These are phyloP conservation scores for Phrynocephalus forsythii DNA, from an alignment of 2,797 vertebrate species.

Conservation along the genomic window DNA sequence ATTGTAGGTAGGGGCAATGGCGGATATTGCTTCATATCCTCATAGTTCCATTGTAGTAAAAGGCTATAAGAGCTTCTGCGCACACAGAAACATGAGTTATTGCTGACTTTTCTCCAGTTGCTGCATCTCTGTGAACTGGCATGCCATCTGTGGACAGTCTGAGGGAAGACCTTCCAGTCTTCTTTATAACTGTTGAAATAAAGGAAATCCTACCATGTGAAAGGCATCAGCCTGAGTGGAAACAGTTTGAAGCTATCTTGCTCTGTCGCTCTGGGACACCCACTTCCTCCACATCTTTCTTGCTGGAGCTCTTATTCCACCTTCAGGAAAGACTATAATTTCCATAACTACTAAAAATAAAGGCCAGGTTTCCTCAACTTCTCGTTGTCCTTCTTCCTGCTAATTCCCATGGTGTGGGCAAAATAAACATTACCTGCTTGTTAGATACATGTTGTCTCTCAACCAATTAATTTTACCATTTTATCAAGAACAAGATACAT, in stretches of 20 bases:
- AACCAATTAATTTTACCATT: not conserved
- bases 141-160: not conserved
- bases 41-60: too few species aligned
- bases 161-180: not conserved
- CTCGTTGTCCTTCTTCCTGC: too few species aligned
- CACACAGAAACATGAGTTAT: not conserved
- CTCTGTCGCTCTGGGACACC: too few species aligned
- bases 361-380: not conserved
- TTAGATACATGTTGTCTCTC: not conserved
- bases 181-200: not conserved
- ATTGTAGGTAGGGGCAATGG: too few species aligned
- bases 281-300: not conserved
- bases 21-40: too few species aligned
- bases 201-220: not conserved
- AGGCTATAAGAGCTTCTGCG: not conserved
- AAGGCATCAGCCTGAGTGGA: too few species aligned
- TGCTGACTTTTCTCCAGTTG: too few species aligned
- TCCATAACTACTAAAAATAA: not conserved
- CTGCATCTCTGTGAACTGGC: not conserved
- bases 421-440: not conserved
- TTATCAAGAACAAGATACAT: not conserved
- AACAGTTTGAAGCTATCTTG: not conserved
- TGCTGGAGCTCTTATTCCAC: not conserved
- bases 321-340: not conserved
- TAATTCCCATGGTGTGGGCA: not conserved